These are phyloP conservation scores for Equus przewalskii DNA, from an alignment of 2,113 vertebrate genomes.

Conservation along the genomic window DNA sequence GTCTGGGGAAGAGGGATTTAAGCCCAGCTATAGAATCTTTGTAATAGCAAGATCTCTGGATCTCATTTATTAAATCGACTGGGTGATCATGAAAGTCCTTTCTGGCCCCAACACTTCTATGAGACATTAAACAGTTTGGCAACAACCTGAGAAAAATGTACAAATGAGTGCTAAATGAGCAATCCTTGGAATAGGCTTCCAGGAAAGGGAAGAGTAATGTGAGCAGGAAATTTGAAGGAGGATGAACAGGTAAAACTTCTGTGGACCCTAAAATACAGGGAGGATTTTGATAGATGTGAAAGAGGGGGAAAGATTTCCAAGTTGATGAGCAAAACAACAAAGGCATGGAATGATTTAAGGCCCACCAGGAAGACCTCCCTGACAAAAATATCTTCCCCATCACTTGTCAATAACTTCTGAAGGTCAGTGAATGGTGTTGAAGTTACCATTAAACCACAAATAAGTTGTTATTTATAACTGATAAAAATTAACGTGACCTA, in stretches of 20 bases:
- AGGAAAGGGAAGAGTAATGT: not conserved
- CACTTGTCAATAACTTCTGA: not conserved
- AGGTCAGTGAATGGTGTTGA: slow-evolving; percentile 14
- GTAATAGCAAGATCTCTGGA: slow-evolving; percentile 18
- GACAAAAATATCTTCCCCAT: not conserved
- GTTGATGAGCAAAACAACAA: slow-evolving; percentile 33
- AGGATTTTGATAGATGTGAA: not conserved
- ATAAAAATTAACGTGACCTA: slow-evolving; percentile 4
- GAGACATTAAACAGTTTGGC: not conserved
- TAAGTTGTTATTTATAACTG: not conserved
- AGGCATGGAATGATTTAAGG: not conserved
- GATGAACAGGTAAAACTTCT: not conserved
- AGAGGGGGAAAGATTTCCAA: not conserved
- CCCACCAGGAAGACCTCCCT: not conserved
- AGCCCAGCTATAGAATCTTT: slow-evolving; percentile 37
- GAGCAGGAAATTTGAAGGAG: not conserved
- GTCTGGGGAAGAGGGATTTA: not conserved
- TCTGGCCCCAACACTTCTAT: not conserved
- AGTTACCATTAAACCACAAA: not conserved
- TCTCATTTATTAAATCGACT: slow-evolving; percentile 34
- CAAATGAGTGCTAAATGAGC: not conserved
- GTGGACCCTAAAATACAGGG: not conserved
- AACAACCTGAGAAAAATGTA: slow-evolving; percentile 27
- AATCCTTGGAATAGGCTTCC: not conserved
- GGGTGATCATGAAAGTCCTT: not conserved